Base-by-base conservation (phyloP, 2,888 invertebrate species). In the Machimus rusticus region DNA sequence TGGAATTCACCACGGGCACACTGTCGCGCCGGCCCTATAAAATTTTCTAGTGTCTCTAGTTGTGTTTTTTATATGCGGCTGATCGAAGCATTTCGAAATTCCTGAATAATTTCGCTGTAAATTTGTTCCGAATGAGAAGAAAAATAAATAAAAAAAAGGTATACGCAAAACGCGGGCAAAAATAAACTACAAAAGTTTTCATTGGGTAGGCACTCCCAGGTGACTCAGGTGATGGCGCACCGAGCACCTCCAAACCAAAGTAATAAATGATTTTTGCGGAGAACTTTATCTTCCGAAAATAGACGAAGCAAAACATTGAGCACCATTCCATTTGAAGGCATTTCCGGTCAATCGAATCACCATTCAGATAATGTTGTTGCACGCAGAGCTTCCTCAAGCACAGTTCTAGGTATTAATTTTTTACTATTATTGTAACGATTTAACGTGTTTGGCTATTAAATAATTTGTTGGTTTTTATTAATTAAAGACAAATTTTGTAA, bases 1-100 rank as follows among this genome's bases (percentile, higher is more conserved):
- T 88, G 88, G 88, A 88, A 88, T 88, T 88, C 78, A 88, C 88
- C 84, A 78, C 84, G 84, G 77, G 57, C 66, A 28, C 12, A 66
- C 23, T 28, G 12, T 19, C 28, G 23, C 28, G 28, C 9, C 12
- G 12, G 66, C 66, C 66, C 66, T 66, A 66, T 23, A 66, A 12
- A 66, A 66, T 66, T 66, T 66, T 66, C 66, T 66, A 66, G 66
- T 66, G 66, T 6, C 12, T 66, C 66, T 66, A 66, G 66, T 28
- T 9, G 23, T 2, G 66, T 28, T 66, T 66, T 66, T 57, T n/a
- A 19, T 66, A 23, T 66, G 51, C 19, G 5, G n/a, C 19, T 66
- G 28, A 66, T 19, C 28, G 66, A 28, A 6, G 66, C 12, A 23
- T 66, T 23, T 66, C 14, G 66, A 66, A 66, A 66, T 66, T 66